Percentiles rank a stretch among this genome's conserved stretches.
phyloP scores from a whole-genome alignment of 2,113 vertebrate species.

The Hippotragus niger region DNA sequence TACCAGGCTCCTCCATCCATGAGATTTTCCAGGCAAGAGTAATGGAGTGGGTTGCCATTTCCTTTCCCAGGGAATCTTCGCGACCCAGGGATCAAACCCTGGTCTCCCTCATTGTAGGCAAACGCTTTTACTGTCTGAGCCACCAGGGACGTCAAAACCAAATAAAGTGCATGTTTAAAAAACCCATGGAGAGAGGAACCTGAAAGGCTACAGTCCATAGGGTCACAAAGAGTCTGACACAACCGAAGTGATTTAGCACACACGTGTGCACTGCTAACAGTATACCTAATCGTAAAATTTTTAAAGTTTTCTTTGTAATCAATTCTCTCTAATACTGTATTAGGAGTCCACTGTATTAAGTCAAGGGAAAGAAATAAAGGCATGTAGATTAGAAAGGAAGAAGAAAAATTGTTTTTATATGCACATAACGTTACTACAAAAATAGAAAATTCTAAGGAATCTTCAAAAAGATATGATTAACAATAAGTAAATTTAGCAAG shows the following conservation, averaged over 20 bases:
- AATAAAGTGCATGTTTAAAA: neutral
- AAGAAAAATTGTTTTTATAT: neutral
- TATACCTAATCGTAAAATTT: neutral
- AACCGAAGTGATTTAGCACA: neutral
- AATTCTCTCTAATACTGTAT: neutral
- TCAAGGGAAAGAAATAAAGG: neutral
- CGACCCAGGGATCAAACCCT: neutral
- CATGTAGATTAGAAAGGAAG: neutral
- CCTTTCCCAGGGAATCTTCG: neutral
- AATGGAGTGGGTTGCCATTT: neutral
- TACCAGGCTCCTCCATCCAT: neutral
- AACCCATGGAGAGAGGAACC: neutral
- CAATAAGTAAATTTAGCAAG: neutral
- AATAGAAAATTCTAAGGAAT: neutral
- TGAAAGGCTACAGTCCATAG: neutral
- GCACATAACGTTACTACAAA: neutral
- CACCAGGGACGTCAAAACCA: neutral
- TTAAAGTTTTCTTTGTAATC: neutral
- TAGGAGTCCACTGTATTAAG: neutral
- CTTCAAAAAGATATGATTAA: neutral
- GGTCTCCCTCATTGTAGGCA: neutral
- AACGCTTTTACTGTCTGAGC: neutral
- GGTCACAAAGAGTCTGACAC: neutral
- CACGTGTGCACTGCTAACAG: neutral
- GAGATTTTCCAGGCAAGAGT: neutral